Evolutionary conservation across 2,797 vertebrate genomes (phyloP), one percentile per base, ranked within the genome.

Genomic region (Chlorospingus semifuscus): DNA sequence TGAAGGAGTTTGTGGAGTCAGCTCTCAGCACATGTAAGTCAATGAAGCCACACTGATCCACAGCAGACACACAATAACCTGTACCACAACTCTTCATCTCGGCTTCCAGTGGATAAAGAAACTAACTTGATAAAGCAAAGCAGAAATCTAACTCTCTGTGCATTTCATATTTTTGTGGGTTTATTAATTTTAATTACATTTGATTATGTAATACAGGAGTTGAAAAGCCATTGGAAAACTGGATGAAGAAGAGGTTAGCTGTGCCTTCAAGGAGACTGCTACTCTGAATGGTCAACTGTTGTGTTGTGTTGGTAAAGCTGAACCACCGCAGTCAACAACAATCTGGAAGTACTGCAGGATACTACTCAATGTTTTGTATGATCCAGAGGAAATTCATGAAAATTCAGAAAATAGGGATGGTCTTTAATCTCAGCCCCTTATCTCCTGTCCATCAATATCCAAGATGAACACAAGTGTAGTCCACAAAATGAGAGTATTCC

Each of bases 111-210:
- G 30, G 26, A 47, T 50, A 52, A 87, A 69, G 41, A 47, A 2
- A 18, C 1, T 32, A 36, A 72, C 29, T 26, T 76, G 12, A 63
- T 32, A 47, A 50, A 79, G 6, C 5, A 72, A 66, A 79, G 16
- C 4, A 61, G 27, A 34, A 82, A 44, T 50, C 10, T 39, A 30
- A 1, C 12, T 74, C 26, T 1, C 32, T 65, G 11, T 20, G 20
- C 1, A 1, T 24, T 3, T 79, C 3, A 1, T 15, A 34, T 37
- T 83, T 80, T 37, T 37, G 6, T 52, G 37, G 3, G 8, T 24
- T 75, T 5, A 3, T 44, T 39, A 36, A 50, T 76, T 91, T 71
- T 55, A 61, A 7, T 30, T 59, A 8, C 30, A 34, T 50, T 72
- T 83, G 3, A 30, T 30, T 13, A 61, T 27, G 13, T 21, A 13